Base-by-base conservation (phyloP, 2,888 invertebrate species). In the Tortrix viridana region DNA sequence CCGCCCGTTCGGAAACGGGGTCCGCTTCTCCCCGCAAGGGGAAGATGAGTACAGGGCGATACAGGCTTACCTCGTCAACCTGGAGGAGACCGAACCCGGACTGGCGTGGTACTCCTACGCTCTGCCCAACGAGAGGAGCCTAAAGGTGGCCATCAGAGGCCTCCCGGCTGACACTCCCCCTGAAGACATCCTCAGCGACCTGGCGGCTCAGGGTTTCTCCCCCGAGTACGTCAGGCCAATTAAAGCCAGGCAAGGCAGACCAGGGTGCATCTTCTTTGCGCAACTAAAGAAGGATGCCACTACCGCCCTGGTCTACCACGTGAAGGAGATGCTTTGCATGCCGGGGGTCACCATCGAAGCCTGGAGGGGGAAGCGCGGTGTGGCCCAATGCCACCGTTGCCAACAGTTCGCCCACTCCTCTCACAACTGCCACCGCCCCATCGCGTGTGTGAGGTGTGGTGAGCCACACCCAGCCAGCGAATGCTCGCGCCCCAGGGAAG, bases 241-340 rank as follows among this genome's bases (percentile, higher is more conserved):
- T 0, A 43, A 19, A 0, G 61, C 63, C 0, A 7, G 65, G 0
- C 6, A 14, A 14, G 69, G 64, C 2, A 19, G 66, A 1, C 67
- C 66, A 0, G 67, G 67, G 0, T 67, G 65, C 52, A 53, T 70
- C 0, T 66, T 56, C 44, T 41, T 54, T 12, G 66, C 54, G 0
- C 20, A 52, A 0, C 22, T 69, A 0, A 50, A 49, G 3, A 32
- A 52, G 2, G 61, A 60, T 47, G 5, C 23, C 4, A 4, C 0
- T 47, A 60, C 2, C 46, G 44, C 19, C 9, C 58, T 5, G 53
- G 22, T 16, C 64, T 63, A 3, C 23, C 4, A 5, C 5, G 37
- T 60, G 44, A 63, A 66, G 1, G 67, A 23, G 2, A 23, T 65
- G 19, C n/a, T 68, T 0, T 49, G 41, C 16, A 61, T n/a, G 61